phyloP scores from a whole-genome alignment of 2,113 vertebrate species.

The Narcine bancroftii region DNA sequence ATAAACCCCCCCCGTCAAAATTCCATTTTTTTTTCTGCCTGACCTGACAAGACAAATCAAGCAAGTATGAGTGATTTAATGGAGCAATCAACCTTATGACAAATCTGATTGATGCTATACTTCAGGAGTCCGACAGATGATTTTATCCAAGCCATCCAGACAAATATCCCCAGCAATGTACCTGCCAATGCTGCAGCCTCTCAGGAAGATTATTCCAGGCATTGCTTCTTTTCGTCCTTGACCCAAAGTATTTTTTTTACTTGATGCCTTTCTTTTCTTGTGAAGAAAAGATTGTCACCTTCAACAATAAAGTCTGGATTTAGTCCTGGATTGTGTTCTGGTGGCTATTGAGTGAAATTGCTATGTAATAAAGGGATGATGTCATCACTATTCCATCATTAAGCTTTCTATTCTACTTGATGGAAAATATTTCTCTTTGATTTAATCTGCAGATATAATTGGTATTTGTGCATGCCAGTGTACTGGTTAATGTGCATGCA shows the following conservation, averaged over 20 bases:
- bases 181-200: slow-evolving; percentile 40
- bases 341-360: not conserved
- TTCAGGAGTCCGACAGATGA: slow-evolving; percentile 52
- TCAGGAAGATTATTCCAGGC: slow-evolving; percentile 44
- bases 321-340: not conserved
- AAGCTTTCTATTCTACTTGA: not conserved
- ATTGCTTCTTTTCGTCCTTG: slow-evolving; percentile 56
- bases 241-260: slow-evolving; percentile 43
- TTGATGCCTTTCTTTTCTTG: slow-evolving; percentile 46
- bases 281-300: slow-evolving; percentile 37
- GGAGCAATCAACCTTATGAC: slow-evolving; percentile 58
- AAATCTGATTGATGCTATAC: slow-evolving; percentile 56
- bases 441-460: too few relatives aligned
- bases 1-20: slow-evolving; percentile 44
- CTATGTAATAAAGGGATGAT: not conserved
- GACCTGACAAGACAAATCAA: slow-evolving; percentile 56
- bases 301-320: not conserved
- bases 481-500: not conserved
- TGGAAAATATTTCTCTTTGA: not conserved
- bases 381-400: not conserved
- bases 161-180: slow-evolving; percentile 48
- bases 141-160: slow-evolving; percentile 54
- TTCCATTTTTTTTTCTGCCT: slow-evolving; percentile 42
- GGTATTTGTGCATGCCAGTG: too few relatives aligned
- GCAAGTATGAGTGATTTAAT: slow-evolving; percentile 58